Conservation (phyloP, 2,797 vertebrate species). For the Sebastes matsubarae region DNA sequence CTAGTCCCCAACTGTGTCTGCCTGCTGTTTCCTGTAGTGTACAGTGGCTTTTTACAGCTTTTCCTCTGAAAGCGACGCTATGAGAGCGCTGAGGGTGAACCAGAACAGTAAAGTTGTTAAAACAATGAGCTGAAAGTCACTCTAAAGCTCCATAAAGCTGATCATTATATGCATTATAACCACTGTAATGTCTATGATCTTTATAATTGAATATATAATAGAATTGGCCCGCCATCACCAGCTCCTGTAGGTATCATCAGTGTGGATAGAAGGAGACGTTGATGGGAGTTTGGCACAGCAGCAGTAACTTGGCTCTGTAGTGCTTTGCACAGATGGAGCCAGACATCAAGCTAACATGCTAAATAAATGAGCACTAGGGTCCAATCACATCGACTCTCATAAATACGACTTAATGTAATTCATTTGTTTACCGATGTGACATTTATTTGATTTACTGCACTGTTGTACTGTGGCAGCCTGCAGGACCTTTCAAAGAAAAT, state of each 20-base stretch:
- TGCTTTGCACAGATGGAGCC: background rate
- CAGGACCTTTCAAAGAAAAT: background rate
- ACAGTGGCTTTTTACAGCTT: background rate
- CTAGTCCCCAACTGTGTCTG: background rate
- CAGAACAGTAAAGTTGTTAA: background rate
- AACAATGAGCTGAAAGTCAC: background rate
- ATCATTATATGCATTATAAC: background rate
- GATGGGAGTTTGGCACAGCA: background rate
- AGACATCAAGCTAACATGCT: background rate
- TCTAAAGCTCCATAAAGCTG: background rate
- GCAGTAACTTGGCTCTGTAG: background rate
- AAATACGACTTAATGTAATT: slow-evolving; percentile 6
- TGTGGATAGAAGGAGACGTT: background rate
- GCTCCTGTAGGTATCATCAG: background rate
- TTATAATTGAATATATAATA: background rate
- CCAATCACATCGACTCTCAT: slow-evolving; percentile 9
- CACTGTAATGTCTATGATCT: background rate
- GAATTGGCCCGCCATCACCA: background rate
- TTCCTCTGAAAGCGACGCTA: background rate
- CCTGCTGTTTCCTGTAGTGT: background rate
- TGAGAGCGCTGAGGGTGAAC: background rate
- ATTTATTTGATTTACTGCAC: background rate
- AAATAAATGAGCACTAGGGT: background rate
- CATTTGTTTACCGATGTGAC: background rate
- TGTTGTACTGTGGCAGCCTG: background rate